Conservation (phyloP, 2,888 invertebrate genomes). For the Cordilura impudica region DNA sequence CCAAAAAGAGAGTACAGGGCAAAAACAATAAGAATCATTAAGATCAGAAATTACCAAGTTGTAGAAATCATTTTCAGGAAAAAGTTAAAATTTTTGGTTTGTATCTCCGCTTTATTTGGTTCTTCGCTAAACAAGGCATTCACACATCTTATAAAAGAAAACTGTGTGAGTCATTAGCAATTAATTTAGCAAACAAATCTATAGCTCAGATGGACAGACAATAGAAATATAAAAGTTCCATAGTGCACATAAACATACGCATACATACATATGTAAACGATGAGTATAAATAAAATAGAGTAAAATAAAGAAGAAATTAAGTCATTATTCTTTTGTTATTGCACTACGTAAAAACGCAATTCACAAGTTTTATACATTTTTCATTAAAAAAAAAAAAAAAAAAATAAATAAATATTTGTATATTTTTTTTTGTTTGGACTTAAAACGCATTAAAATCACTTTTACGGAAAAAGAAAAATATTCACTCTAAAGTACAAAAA, state of each 20-base stretch:
- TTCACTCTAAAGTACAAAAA: background rate
- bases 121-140: too few relatives aligned
- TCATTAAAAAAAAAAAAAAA: background rate
- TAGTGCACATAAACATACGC: background rate
- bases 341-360: background rate
- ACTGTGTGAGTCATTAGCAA: too few relatives aligned
- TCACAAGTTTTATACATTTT: slow-evolving; percentile 1
- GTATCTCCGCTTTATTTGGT: too few relatives aligned
- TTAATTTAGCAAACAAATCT: too few relatives aligned
- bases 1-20: too few relatives aligned
- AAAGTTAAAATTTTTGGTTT: too few relatives aligned
- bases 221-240: too few relatives aligned
- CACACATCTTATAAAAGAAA: too few relatives aligned
- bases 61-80: too few relatives aligned
- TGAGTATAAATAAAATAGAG: background rate
- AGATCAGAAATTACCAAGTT: too few relatives aligned
- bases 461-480: slow-evolving; percentile 17
- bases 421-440: background rate
- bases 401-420: background rate
- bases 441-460: slow-evolving; percentile 34
- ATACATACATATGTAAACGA: background rate
- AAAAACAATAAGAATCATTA: too few relatives aligned
- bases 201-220: too few relatives aligned
- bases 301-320: slow-evolving; percentile 11
- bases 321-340: slow-evolving; percentile 11